Percentiles rank a stretch among this genome's conserved stretches.
phyloP scores from a whole-genome alignment of 2,797 vertebrate species.

The Cuniculus paca region DNA sequence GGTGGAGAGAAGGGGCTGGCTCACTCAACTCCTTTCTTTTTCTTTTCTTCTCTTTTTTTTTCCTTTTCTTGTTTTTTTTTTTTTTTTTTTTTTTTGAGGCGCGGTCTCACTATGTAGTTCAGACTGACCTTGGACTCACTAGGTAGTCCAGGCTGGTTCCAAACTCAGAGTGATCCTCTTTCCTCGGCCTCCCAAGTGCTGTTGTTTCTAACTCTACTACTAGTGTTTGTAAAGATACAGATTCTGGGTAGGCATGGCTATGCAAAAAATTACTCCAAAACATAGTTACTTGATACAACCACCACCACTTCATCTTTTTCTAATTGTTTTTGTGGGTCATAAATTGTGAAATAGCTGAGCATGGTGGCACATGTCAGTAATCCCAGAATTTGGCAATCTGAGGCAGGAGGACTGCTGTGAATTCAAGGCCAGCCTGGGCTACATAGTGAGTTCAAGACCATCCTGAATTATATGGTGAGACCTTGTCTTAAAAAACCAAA shows the following conservation, averaged over 20 bases:
- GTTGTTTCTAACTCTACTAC: background rate
- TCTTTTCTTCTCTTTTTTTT: no score
- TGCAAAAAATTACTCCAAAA: background rate
- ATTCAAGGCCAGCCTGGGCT: background rate
- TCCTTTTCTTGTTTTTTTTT: no score
- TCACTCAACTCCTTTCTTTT: background rate
- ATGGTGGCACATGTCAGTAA: background rate
- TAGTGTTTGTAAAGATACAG: background rate
- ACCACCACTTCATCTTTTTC: background rate
- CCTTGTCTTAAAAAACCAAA: background rate
- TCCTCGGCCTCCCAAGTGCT: no score
- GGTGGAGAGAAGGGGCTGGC: background rate
- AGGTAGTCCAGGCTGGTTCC: background rate
- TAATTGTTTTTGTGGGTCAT: background rate
- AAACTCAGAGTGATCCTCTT: no score
- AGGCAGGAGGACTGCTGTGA: background rate
- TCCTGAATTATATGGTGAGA: background rate
- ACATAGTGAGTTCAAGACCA: background rate
- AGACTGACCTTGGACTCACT: background rate
- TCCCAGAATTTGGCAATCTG: background rate
- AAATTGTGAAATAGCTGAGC: background rate
- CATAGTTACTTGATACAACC: background rate
- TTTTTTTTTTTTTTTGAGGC: no score
- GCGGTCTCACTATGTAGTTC: background rate
- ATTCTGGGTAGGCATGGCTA: background rate